Percentiles rank a stretch among this genome's conserved stretches.
Conservation (phyloP, 2,113 vertebrate genomes). For the Salvelinus fontinalis region DNA sequence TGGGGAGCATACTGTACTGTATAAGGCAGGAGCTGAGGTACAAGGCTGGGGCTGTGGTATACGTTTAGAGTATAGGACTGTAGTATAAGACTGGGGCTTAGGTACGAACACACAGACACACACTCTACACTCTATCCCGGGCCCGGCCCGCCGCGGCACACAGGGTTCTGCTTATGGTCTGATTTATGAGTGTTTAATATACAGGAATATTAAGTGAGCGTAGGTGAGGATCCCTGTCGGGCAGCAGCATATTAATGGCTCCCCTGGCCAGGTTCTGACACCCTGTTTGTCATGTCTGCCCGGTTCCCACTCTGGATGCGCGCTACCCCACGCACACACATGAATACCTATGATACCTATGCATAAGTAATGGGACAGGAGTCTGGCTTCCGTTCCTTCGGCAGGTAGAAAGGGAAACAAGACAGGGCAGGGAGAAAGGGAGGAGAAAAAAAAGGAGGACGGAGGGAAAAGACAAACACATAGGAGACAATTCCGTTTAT, state of each 20-base stretch:
- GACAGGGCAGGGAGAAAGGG: conserved; percentile 39
- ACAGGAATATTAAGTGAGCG: conserved; percentile 77
- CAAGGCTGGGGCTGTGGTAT: neutral
- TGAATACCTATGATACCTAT: conserved; percentile 83
- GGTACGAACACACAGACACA: conserved; percentile 30
- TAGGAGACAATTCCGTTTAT: neutral
- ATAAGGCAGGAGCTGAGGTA: neutral
- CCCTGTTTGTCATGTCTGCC: conserved; percentile 77
- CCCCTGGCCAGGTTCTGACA: conserved; percentile 73
- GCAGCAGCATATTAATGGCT: conserved; percentile 74
- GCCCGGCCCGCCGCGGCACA: conserved; percentile 14
- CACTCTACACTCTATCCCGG: conserved; percentile 21
- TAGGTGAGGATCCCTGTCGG: conserved; percentile 73
- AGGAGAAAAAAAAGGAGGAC: conserved; percentile 17
- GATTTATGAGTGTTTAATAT: conserved; percentile 83
- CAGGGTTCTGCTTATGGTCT: conserved; percentile 58
- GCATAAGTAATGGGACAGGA: conserved; percentile 79
- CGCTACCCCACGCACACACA: conserved; percentile 72
- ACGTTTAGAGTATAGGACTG: neutral
- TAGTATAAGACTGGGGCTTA: neutral
- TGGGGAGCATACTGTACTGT: conserved; percentile 2
- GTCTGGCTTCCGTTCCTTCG: conserved; percentile 35
- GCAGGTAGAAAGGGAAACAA: conserved; percentile 59
- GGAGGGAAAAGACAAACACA: neutral
- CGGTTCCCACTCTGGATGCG: conserved; percentile 62